Evolutionary conservation across 2,797 vertebrate species (phyloP).

Genomic region (Mico argentatus): DNA sequence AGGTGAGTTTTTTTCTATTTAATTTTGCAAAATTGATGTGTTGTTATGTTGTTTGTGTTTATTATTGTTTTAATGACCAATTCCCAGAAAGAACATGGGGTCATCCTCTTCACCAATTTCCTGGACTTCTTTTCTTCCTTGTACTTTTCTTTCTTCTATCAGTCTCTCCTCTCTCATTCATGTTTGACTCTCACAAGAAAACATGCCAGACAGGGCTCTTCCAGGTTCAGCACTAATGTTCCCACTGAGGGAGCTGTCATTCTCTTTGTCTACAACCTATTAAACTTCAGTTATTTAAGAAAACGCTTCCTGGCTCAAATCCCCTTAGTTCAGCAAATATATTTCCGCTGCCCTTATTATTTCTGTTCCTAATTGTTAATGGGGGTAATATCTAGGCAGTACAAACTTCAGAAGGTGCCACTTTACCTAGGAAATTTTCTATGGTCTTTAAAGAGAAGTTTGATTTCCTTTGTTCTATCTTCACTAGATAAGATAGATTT

Average conservation of each 20-base stretch:
- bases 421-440: background rate
- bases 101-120: background rate
- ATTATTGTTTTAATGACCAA: background rate
- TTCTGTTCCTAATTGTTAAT: slow-evolving; percentile 49
- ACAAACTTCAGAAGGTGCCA: background rate
- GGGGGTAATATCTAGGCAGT: background rate
- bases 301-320: background rate
- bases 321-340: slow-evolving; percentile 20
- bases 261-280: slow-evolving; percentile 32
- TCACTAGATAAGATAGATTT: background rate
- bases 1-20: background rate
- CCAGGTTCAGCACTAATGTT: background rate
- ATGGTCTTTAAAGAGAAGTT: background rate
- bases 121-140: background rate
- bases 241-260: background rate
- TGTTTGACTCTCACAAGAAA: background rate
- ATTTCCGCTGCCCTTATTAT: slow-evolving; percentile 9
- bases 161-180: background rate
- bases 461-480: background rate
- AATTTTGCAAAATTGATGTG: background rate
- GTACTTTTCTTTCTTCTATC: background rate
- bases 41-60: background rate
- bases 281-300: slow-evolving; percentile 40
- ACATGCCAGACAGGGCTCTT: background rate
- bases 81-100: background rate